Evolutionary conservation across 1,140 invertebrate genomes (phyloP), one percentile per base, ranked within the genome.

Genomic region (Pemphigus obesinymphae): DNA sequence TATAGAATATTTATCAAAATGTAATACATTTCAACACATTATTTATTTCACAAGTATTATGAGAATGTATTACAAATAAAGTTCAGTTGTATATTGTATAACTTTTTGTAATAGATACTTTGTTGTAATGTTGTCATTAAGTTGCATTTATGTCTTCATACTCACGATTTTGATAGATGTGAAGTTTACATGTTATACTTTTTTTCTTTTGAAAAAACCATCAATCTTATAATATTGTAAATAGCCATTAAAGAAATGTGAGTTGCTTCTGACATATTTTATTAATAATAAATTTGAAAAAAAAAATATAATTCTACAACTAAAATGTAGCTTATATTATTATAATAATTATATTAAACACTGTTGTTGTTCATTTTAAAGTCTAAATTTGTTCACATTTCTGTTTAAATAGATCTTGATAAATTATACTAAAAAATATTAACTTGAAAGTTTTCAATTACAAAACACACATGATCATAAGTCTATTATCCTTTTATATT

Each of bases 281-380:
- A 72, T 73, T 48, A 23, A 55, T n/a, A 48, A 23, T 58, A 76
- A 78, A 78, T 68, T 40, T 78, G 15, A 26, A 40, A 23, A 40
- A 3, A 43, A 61, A 78, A 78, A 61, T 4, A 7, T 29, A 15
- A 50, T 34, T 50, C 17, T 55, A 55, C 7, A 11, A n/a, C 17
- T 37, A 37, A n/a, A 43, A 37, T 40, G 23, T 72, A 48, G 26
- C 13, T 72, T 72, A 48, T 48, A 72, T 48, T 72, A 70, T 68
- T 34, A 37, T 61, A 6, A n/a, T 45, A 45, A 6, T 11, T 7
- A 45, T 40, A 45, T 11, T 75, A 43, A 61, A 43, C 5, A 80
- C 15, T 80, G 75, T 80, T 61, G 75, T 80, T 80, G n/a, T 15
- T 80, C 37, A 11, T 61, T 80, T 55, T 40, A 58, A 80, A 58